Conservation (phyloP, 2,888 invertebrate genomes). For the Dasysyrphus albostriatus region DNA sequence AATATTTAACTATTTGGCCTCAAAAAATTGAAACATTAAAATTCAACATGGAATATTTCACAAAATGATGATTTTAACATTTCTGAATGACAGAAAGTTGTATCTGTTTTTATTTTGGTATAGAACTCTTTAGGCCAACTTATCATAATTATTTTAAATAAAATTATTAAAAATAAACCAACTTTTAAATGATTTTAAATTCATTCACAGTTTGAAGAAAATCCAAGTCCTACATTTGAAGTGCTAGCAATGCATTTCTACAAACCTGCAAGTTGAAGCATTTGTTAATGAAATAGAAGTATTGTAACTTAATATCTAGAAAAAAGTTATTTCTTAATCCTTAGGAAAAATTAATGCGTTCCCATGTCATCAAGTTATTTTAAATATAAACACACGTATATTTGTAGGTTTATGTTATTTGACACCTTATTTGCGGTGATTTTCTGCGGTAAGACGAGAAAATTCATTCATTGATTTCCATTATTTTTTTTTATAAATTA, state of each 20-base stretch:
- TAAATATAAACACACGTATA: not conserved
- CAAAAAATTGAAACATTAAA: no score
- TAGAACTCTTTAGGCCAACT: no score
- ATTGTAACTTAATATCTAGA: not conserved
- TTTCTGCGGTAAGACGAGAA: slow-evolving; percentile 37
- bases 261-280: not conserved
- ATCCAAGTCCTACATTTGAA: not conserved
- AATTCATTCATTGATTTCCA: slow-evolving; percentile 39
- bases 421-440: slow-evolving; percentile 52
- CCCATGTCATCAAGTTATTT: not conserved
- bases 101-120: no score
- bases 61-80: no score
- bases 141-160: no score
- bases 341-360: not conserved
- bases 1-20: no score
- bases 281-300: not conserved
- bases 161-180: no score
- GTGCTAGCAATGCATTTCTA: not conserved
- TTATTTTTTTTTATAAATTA: not conserved
- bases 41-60: no score
- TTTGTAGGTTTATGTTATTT: slow-evolving; percentile 30
- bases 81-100: no score
- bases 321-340: not conserved
- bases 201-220: no score
- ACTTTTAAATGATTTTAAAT: no score